Percentiles rank a stretch among this genome's conserved stretches.
phyloP scores from a whole-genome alignment of 2,113 vertebrate species.

The Gobiocypris rarus region DNA sequence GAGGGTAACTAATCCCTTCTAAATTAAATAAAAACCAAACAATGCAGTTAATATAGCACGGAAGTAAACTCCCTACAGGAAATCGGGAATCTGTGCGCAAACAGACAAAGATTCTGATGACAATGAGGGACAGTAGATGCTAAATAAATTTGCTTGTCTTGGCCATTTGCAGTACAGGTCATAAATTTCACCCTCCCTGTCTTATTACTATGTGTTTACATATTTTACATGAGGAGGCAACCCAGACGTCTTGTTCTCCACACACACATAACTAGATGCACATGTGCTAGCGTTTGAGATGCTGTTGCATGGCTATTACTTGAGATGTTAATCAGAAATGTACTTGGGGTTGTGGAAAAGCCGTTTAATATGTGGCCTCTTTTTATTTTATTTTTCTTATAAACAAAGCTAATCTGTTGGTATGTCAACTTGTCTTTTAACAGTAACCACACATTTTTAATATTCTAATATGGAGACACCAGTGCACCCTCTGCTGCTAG shows the following conservation, averaged over 20 bases:
- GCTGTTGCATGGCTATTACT: slow-evolving; percentile 14
- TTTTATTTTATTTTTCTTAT: not conserved
- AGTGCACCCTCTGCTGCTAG: not conserved
- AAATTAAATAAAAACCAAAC: slow-evolving; percentile 63
- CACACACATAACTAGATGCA: slow-evolving; percentile 17
- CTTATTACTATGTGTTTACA: slow-evolving; percentile 47
- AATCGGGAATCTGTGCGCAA: not conserved
- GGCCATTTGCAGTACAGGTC: slow-evolving; percentile 42
- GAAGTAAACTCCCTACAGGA: slow-evolving; percentile 46
- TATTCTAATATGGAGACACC: not conserved
- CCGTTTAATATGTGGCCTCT: not conserved
- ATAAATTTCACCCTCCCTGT: slow-evolving; percentile 34
- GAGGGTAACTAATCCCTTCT: slow-evolving; percentile 55
- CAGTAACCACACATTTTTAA: not conserved
- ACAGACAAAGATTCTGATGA: slow-evolving; percentile 45
- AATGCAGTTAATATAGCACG: slow-evolving; percentile 54
- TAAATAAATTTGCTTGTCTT: slow-evolving; percentile 59
- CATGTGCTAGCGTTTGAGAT: not conserved
- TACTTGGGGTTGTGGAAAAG: slow-evolving; percentile 7
- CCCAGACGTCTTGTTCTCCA: slow-evolving; percentile 13
- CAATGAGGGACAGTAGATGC: slow-evolving; percentile 41
- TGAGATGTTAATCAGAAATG: slow-evolving; percentile 39
- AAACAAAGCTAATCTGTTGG: not conserved
- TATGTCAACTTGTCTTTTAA: not conserved
- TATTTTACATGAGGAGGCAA: slow-evolving; percentile 50